These are phyloP conservation scores for Tolmerus cingulatus DNA, from an alignment of 2,888 invertebrate species.

Conservation along the genomic window DNA sequence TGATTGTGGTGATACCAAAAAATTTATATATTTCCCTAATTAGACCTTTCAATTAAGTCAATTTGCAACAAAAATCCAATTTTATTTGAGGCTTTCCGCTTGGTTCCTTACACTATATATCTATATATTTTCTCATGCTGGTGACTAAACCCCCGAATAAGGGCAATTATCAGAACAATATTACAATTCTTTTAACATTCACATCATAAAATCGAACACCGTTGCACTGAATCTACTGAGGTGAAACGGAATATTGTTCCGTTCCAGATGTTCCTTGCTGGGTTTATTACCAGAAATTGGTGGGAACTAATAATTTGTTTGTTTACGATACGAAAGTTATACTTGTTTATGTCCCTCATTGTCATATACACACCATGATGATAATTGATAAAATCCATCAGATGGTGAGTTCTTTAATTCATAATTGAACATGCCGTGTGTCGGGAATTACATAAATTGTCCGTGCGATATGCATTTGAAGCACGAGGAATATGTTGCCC, in stretches of 20 bases:
- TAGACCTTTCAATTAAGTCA: background rate
- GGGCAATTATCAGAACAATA: background rate
- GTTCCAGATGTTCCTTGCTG: background rate
- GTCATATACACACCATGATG: background rate
- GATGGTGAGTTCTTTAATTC: background rate
- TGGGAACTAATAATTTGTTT: background rate
- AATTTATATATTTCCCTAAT: background rate
- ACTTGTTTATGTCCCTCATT: background rate
- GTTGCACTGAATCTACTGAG: background rate
- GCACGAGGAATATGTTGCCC: background rate
- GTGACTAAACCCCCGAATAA: background rate
- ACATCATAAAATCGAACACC: background rate
- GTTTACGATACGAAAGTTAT: background rate
- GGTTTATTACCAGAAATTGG: background rate
- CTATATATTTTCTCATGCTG: background rate
- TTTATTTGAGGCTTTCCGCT: background rate
- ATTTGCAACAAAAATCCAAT: background rate
- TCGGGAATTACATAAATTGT: background rate
- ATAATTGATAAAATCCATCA: background rate
- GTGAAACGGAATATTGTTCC: background rate
- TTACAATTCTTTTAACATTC: background rate
- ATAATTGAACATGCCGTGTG: background rate
- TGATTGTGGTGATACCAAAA: background rate
- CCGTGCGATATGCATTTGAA: background rate
- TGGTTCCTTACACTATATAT: background rate